phyloP scores from a whole-genome alignment of 2,113 vertebrate genomes.

The Cephalopterus ornatus region DNA sequence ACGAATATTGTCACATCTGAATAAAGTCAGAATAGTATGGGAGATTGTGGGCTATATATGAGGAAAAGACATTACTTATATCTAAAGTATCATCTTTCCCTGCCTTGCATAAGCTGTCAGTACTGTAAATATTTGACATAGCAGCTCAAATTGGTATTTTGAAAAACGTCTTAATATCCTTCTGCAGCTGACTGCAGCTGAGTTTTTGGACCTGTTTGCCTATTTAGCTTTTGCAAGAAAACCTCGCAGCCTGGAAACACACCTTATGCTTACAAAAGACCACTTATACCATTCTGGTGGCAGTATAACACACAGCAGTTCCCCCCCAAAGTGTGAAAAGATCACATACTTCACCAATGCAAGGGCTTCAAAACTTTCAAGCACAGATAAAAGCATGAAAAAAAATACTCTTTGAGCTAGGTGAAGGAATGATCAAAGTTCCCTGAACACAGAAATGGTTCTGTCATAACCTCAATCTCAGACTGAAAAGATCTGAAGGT shows the following conservation, averaged over 20 bases:
- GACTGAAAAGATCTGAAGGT: constrained; percentile 41
- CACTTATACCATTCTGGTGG: background rate
- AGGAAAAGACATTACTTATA: background rate
- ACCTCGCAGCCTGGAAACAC: background rate
- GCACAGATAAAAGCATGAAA: constrained; percentile 11
- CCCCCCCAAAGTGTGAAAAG: background rate
- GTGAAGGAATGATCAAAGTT: constrained; percentile 57
- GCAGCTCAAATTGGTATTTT: background rate
- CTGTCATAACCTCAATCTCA: constrained; percentile 31
- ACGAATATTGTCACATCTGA: background rate
- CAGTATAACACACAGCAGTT: background rate
- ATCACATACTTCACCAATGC: background rate
- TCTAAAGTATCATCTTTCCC: background rate
- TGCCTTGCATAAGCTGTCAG: background rate
- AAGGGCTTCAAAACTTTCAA: constrained; percentile 8
- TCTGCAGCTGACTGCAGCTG: background rate
- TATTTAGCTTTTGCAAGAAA: background rate
- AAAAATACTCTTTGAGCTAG: constrained; percentile 8
- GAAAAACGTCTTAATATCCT: background rate
- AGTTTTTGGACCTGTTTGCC: background rate
- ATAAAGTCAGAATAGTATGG: background rate
- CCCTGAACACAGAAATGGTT: constrained; percentile 5
- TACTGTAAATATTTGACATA: background rate
- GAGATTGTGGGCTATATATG: background rate
- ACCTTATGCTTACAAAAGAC: background rate